These are phyloP conservation scores for Philaethria dido DNA, from an alignment of 2,888 invertebrate species.

Conservation along the genomic window DNA sequence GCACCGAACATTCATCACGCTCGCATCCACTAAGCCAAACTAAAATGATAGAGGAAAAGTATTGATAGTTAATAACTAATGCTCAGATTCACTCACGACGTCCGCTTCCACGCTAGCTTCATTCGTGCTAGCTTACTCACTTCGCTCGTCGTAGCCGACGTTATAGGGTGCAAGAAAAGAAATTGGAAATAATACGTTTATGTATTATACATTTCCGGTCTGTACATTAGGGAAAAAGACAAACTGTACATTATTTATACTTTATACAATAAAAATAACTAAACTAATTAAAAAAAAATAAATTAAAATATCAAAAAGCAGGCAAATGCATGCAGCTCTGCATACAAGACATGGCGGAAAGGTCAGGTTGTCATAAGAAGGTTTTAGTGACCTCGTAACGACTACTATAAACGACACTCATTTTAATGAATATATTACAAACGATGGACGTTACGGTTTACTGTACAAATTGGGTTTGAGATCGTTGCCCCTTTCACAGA, in stretches of 20 bases:
- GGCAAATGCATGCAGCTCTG: constrained; percentile 88
- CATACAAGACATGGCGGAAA: constrained; percentile 86
- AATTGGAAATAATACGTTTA: constrained; percentile 86
- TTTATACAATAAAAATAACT: constrained; percentile 80
- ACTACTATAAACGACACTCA: constrained; percentile 89
- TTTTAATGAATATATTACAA: constrained; percentile 83
- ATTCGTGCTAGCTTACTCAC: constrained; percentile 80
- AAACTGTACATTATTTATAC: constrained; percentile 82
- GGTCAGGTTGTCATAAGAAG: constrained; percentile 88
- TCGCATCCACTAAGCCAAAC: constrained; percentile 77
- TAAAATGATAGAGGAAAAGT: constrained; percentile 69
- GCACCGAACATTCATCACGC: constrained; percentile 63
- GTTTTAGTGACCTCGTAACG: constrained; percentile 81
- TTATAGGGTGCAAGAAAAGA: constrained; percentile 87
- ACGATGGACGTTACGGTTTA: constrained; percentile 82
- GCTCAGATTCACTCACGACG: constrained; percentile 65
- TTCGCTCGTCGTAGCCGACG: constrained; percentile 88
- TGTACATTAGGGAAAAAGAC: constrained; percentile 80
- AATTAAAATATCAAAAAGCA: constrained; percentile 86
- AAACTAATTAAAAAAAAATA: constrained; percentile 83
- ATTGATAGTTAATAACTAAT: constrained; percentile 57
- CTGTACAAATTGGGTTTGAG: constrained; percentile 83
- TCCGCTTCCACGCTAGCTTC: constrained; percentile 64
- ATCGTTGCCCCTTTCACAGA: constrained; percentile 95
- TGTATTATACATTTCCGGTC: constrained; percentile 80